These are phyloP conservation scores for Griposia aprilina DNA, from an alignment of 2,888 invertebrate genomes.

Conservation along the genomic window DNA sequence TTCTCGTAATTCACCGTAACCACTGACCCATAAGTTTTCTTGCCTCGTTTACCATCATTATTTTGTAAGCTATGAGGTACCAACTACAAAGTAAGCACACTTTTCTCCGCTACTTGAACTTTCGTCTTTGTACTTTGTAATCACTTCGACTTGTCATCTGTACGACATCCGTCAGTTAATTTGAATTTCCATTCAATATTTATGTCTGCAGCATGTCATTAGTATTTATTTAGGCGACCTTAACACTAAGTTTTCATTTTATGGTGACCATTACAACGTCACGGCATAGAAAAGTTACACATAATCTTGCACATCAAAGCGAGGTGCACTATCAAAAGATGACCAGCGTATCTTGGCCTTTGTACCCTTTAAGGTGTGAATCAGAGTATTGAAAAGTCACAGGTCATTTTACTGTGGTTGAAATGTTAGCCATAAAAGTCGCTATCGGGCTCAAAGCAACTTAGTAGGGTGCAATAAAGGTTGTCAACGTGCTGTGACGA, in stretches of 20 bases:
- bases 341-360: slow-evolving; percentile 49
- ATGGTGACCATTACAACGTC: slow-evolving; percentile 48
- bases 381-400: slow-evolving; percentile 49
- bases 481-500: slow-evolving; percentile 69
- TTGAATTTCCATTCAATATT: slow-evolving; percentile 27
- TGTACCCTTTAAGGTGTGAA: slow-evolving; percentile 38
- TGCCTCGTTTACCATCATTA: slow-evolving; percentile 49
- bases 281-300: slow-evolving; percentile 54
- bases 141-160: slow-evolving; percentile 10
- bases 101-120: slow-evolving; percentile 32
- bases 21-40: slow-evolving; percentile 53
- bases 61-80: slow-evolving; percentile 28
- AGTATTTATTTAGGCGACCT: slow-evolving; percentile 59
- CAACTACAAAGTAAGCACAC: slow-evolving; percentile 23
- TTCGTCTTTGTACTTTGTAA: slow-evolving; percentile 29
- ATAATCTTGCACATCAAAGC: slow-evolving; percentile 62
- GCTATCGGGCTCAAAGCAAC: slow-evolving; percentile 74
- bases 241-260: slow-evolving; percentile 51
- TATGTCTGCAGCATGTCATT: slow-evolving; percentile 37
- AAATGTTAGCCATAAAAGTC: slow-evolving; percentile 68
- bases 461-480: slow-evolving; percentile 71
- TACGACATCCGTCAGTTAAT: slow-evolving; percentile 22
- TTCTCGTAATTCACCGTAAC: slow-evolving; percentile 64
- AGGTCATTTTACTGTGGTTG: slow-evolving; percentile 61
- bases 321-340: slow-evolving; percentile 58